Base-by-base conservation (phyloP, 2,113 vertebrate genomes). In the Oreochromis tanganicae region DNA sequence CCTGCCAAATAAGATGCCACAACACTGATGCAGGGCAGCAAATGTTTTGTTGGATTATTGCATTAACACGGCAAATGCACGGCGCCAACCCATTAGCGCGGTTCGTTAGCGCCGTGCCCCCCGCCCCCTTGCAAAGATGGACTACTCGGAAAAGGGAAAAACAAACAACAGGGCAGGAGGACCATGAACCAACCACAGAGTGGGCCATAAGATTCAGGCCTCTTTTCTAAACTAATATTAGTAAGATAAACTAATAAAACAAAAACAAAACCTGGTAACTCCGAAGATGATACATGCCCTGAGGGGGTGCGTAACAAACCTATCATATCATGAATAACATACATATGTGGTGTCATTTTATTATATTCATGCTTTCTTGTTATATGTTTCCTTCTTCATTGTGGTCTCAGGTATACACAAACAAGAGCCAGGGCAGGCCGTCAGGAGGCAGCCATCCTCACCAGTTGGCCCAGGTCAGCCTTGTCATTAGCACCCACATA, bases 381-480 rank as follows among this genome's bases (percentile, higher is more conserved):
- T 7, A 24, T 21, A 34, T 14, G 5, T 36, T 83, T 83, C 29
- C 90, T 19, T 78, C 17, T 27, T 9, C n/a, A 75, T 66, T 80
- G 75, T 86, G 82, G 38, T 66, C 21, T 1, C 92, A 97, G 96
- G 96, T 93, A 80, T 89, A 66, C 97, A 95, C 61, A 95, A 91
- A 50, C 96, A 94, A 82, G 96, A 97, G 24, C 85, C 93, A 19
- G 88, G 87, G 50, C 89, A 91, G 0, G n/a, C 93, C 24, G 92
- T 97, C 89, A 94, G 93, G 90, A 97, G 97, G 80, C 95, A 94
- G 71, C 91, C 92, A 0, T 46, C 94, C 57, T 93, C 93, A 89
- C 93, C 96, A 85, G 91, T 88, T 61, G 94, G 95, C 27, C 93
- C 97, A 93, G 97, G 96, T 96, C 93, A 96, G 96, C 84, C 84